These are phyloP conservation scores for Scelioninae gen. 2 DNA, from an alignment of 2,888 invertebrate genomes.

Conservation along the genomic window DNA sequence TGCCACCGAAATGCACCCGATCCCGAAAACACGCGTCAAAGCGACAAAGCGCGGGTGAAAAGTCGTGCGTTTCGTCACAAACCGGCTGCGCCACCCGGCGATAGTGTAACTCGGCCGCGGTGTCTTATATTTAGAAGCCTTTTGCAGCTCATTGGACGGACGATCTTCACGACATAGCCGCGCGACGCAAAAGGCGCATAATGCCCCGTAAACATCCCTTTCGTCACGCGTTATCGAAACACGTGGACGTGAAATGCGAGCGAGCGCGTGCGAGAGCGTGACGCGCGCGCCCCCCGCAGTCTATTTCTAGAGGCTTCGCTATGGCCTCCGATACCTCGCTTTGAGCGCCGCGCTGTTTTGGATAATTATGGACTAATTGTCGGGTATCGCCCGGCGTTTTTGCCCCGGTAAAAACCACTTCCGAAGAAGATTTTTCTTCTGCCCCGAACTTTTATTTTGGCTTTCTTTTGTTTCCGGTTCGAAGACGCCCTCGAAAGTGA, in stretches of 20 bases:
- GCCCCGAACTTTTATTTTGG: too few species aligned
- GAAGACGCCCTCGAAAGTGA: slow-evolving; percentile 5
- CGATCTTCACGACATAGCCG: slow-evolving; percentile 38
- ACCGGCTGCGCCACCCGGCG: too few species aligned
- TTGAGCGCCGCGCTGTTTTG: slow-evolving; percentile 61
- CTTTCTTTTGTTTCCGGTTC: too few species aligned
- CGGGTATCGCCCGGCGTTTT: slow-evolving; percentile 56
- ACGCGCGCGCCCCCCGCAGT: slow-evolving; percentile 63
- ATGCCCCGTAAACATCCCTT: slow-evolving; percentile 63
- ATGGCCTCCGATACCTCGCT: slow-evolving; percentile 66
- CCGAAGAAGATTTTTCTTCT: slow-evolving; percentile 53
- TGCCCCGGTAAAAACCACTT: slow-evolving; percentile 48
- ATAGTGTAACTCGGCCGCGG: too few species aligned
- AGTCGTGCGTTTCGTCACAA: too few species aligned
- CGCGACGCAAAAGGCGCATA: slow-evolving; percentile 33
- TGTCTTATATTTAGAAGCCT: slow-evolving; percentile 32
- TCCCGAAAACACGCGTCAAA: too few species aligned
- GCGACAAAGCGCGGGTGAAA: too few species aligned
- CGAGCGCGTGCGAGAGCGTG: slow-evolving; percentile 60
- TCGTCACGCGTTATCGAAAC: slow-evolving; percentile 55
- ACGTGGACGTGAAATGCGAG: slow-evolving; percentile 47
- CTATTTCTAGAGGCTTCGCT: slow-evolving; percentile 68
- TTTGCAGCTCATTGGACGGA: slow-evolving; percentile 43
- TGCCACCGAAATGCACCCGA: too few species aligned
- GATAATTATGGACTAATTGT: slow-evolving; percentile 73